These are phyloP conservation scores for Stictonetta naevosa DNA, from an alignment of 2,113 vertebrate genomes.

Conservation along the genomic window DNA sequence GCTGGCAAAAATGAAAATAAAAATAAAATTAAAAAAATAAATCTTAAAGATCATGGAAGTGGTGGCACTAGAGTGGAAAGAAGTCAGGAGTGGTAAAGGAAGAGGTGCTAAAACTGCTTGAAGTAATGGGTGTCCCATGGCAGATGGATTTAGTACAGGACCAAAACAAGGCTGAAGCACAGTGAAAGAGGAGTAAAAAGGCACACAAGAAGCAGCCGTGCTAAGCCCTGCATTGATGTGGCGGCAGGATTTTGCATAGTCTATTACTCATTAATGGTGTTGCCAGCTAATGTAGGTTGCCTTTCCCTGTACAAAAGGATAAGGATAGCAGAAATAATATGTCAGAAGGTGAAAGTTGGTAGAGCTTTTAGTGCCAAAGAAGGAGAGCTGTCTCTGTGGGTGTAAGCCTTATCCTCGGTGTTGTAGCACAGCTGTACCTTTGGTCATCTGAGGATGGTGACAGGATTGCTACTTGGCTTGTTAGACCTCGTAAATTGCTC, in stretches of 20 bases:
- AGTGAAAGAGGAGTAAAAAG: background rate
- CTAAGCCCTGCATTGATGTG: background rate
- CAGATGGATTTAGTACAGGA: background rate
- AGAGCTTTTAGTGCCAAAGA: background rate
- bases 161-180: background rate
- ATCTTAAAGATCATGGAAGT: background rate
- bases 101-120: background rate
- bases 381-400: background rate
- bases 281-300: background rate
- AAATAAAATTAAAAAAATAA: background rate
- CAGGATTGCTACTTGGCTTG: background rate
- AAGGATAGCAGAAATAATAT: background rate
- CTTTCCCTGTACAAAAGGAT: background rate
- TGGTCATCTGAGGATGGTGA: background rate
- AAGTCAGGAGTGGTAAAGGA: background rate
- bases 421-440: background rate
- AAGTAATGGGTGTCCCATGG: background rate
- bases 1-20: background rate
- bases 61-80: background rate
- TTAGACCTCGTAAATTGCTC: background rate
- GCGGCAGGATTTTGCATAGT: background rate
- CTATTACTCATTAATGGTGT: background rate
- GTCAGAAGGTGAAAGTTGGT: background rate
- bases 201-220: fast-evolving
- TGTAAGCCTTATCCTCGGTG: background rate